Base-by-base conservation (phyloP, 2,888 invertebrate species). In the Drosophila kokeensis region DNA sequence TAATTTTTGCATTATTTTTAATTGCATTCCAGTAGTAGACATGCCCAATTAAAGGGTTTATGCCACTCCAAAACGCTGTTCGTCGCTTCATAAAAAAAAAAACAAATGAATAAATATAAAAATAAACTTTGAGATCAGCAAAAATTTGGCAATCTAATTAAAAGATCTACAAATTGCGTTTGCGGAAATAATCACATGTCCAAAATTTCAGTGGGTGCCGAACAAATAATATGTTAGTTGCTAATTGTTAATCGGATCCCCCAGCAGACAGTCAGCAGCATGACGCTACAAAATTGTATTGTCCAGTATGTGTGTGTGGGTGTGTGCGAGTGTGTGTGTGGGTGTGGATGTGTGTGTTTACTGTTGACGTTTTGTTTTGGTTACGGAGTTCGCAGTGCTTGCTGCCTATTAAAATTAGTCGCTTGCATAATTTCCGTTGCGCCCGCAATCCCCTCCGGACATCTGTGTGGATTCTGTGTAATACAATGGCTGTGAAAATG, bases 351-450 rank as follows among this genome's bases (percentile, higher is more conserved):
- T 49, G 50, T 65, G 75, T 71, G n/a, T 61, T 34, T 29, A 27
- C 27, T 57, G 49, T 65, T 45, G 54, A 63, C 50, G 75, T 79
- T 86, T 83, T 84, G 83, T 88, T 88, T 84, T 88, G 83, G 79
- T 86, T 79, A 76, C 76, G 69, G 72, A 58, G 66, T 82, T 88
- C 80, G 70, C 78, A 63, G 61, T 83, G 76, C 69, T 69, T 83
- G 76, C 69, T 69, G 75, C 83, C 83, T 87, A 85, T 85, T 87
- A 86, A 88, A 81, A 75, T 64, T 60, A 57, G 73, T 50, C 55
- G 89, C 74, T 85, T 85, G 81, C 89, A 86, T 88, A 88, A 85
- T 83, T 74, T 73, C 55, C 60, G 50, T 52, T 38, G 70, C 18
- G 3, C 42, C 38, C 50, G 60, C 49, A 61, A 30, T 18, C 32